Base-by-base conservation (phyloP, 2,888 invertebrate genomes). In the Ryuthela nishihirai region DNA sequence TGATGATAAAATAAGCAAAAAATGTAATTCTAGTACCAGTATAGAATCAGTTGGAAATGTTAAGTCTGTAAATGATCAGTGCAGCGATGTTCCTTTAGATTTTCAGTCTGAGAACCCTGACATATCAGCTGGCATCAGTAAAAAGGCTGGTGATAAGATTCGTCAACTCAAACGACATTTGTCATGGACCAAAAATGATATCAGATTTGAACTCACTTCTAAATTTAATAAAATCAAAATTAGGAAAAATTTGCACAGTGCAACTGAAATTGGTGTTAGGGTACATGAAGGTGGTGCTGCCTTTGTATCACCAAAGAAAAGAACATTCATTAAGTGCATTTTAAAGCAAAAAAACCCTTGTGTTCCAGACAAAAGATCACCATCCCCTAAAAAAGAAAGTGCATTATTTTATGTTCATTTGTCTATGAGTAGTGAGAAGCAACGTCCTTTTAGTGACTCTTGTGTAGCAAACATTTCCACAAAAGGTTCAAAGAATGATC, bases 141-240 rank as follows among this genome's bases (percentile, higher is more conserved):
- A 58, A 21, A 58, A 58, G 17, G 12, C 42, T 3, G 42, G 42
- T 2, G 47, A 58, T 15, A 50, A 50, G 34, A 58, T 58, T n/a
- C 50, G 56, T 18, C 58, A 59, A 42, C 43, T 64, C 15, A 63
- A 62, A 52, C 58, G 66, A 20, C 85, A 81, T 66, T 79, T 80
- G 72, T 79, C 80, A 1, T 69, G 77, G 63, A 75, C 76, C 7
- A 78, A 77, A 67, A 76, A 73, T 62, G 78, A 83, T 68, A 79
- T 84, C 60, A 81, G 81, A n/a, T 82, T 82, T 65, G 77, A 77
- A 15, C 69, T 79, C 9, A 49, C 65, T 2, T 62, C 65, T 1
- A 66, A 63, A 40, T 54, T 65, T 9, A 62, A 62, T 12, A 66
- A 65, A 44, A 76, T 75, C 45, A 70, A 76, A 40, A 77, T 78